phyloP scores from a whole-genome alignment of 2,113 vertebrate genomes.

The Alethe diademata region DNA sequence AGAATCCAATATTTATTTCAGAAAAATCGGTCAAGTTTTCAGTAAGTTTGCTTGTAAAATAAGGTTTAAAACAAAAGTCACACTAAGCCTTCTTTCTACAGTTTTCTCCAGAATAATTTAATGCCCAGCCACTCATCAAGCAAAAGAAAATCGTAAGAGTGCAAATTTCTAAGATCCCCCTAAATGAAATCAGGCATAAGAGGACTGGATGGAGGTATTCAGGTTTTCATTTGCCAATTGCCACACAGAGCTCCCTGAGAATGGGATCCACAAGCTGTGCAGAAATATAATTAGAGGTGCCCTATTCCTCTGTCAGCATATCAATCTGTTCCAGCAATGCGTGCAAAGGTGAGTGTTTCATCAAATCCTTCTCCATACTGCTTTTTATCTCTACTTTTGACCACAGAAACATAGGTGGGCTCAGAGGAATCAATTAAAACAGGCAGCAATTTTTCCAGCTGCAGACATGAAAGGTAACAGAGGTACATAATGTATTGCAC shows the following conservation, averaged over 20 bases:
- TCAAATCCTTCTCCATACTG: not conserved
- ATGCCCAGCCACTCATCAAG: not conserved
- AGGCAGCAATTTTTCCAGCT: not conserved
- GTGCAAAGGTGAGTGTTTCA: not conserved
- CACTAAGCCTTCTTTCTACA: not conserved
- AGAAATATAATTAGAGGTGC: not conserved
- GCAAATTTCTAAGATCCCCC: not conserved
- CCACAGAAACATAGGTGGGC: not conserved
- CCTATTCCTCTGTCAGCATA: not conserved
- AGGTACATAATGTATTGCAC: not conserved
- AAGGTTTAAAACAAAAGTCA: not conserved
- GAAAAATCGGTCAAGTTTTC: not conserved
- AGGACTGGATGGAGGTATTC: not conserved
- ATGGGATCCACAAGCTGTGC: not conserved
- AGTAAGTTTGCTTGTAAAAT: not conserved
- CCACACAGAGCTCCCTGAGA: not conserved
- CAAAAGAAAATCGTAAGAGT: not conserved
- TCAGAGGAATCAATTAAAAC: not conserved
- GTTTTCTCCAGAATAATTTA: not conserved
- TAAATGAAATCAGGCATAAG: not conserved
- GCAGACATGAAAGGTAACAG: not conserved
- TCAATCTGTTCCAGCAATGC: not conserved
- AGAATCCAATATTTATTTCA: not conserved
- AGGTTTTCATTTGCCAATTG: not conserved
- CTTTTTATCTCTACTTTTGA: not conserved